Percentiles rank a stretch among this genome's conserved stretches.
Evolutionary conservation across 2,888 invertebrate genomes (phyloP).

Genomic region (Phalera bucephala): DNA sequence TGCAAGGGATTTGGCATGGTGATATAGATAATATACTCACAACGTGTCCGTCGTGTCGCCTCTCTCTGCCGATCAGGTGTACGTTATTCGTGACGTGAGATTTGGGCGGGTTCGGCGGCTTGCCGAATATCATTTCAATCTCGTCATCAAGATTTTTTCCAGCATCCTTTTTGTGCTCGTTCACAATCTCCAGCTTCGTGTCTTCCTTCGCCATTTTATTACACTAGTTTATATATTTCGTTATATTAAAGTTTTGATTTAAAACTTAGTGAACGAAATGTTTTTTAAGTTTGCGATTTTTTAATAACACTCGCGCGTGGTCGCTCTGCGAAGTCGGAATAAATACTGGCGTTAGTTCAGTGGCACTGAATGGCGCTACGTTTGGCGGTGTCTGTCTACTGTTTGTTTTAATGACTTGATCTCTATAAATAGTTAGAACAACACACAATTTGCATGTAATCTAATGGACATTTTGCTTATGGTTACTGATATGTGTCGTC

Average conservation of each 20-base stretch:
- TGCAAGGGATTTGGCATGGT: too few relatives aligned
- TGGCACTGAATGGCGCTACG: too few relatives aligned
- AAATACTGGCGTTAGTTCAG: slow-evolving; percentile 20
- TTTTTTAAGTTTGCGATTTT: not conserved
- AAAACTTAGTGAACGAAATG: slow-evolving; percentile 1
- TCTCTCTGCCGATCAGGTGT: slow-evolving; percentile 42
- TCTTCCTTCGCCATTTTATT: slow-evolving; percentile 36
- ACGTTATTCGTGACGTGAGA: slow-evolving; percentile 28
- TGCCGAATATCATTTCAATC: slow-evolving; percentile 63
- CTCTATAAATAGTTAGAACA: not conserved
- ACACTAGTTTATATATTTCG: slow-evolving; percentile 9
- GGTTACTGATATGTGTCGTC: not conserved
- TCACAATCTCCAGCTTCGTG: slow-evolving; percentile 38
- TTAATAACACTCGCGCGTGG: slow-evolving; percentile 3
- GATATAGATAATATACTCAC: slow-evolving; percentile 34
- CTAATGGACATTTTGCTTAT: not conserved
- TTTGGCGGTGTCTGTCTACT: too few relatives aligned
- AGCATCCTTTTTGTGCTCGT: slow-evolving; percentile 33
- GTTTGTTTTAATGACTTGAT: slow-evolving; percentile 35
- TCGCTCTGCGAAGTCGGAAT: slow-evolving; percentile 1
- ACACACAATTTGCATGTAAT: not conserved
- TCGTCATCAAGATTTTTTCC: slow-evolving; percentile 42
- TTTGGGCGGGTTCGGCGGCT: slow-evolving; percentile 42
- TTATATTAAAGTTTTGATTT: slow-evolving; percentile 13
- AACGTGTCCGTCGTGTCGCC: slow-evolving; percentile 23